These are phyloP conservation scores for Lepilemur ruficaudatus DNA, from an alignment of 2,797 vertebrate genomes.

Conservation along the genomic window DNA sequence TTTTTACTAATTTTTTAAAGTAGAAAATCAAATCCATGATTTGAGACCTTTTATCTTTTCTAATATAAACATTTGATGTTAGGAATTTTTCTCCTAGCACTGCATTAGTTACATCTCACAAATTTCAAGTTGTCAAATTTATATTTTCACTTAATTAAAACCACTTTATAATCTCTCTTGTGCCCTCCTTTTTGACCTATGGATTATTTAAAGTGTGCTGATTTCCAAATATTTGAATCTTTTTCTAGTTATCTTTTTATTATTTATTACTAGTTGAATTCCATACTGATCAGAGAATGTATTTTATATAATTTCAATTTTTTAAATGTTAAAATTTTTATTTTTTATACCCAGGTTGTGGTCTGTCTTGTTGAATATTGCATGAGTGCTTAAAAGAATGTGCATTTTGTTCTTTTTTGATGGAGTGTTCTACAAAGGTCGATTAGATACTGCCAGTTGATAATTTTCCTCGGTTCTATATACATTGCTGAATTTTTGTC, in stretches of 20 bases:
- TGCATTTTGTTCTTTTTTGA: background rate
- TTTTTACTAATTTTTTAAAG: background rate
- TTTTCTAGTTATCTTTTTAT: background rate
- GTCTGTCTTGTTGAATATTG: background rate
- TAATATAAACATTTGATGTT: background rate
- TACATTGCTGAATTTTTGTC: background rate
- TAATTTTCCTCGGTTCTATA: background rate
- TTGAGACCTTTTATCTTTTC: background rate
- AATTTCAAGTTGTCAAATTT: background rate
- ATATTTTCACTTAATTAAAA: background rate
- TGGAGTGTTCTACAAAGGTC: background rate
- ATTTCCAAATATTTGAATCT: background rate
- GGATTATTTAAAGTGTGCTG: background rate
- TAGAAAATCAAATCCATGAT: background rate
- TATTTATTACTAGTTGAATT: background rate
- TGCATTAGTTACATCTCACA: background rate
- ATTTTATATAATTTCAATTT: background rate
- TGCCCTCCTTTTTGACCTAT: background rate
- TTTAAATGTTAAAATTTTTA: background rate
- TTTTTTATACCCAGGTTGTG: background rate
- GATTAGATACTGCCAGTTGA: background rate
- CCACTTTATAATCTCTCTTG: background rate
- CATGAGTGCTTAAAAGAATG: background rate
- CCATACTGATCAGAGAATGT: background rate
- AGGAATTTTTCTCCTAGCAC: background rate